Evolutionary conservation across 2,888 invertebrate genomes (phyloP).

Genomic region (Standfussiana lucernea): DNA sequence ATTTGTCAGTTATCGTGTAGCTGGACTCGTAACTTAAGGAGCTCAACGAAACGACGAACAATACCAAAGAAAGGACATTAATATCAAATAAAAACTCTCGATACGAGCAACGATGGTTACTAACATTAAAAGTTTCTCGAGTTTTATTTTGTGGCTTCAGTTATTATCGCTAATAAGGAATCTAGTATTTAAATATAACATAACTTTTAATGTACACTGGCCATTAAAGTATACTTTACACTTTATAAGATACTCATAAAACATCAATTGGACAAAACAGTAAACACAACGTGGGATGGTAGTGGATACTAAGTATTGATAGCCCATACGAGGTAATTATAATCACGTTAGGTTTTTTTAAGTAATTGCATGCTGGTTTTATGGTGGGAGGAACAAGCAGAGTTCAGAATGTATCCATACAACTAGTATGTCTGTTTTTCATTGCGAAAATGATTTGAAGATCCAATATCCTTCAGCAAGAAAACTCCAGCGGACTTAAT

Average conservation of each 20-base stretch:
- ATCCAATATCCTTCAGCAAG: background rate
- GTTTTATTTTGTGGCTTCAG: constrained; percentile 47
- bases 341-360: constrained; percentile 6
- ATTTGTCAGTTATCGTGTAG: no score
- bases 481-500: background rate
- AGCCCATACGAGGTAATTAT: constrained; percentile 25
- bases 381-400: background rate
- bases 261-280: constrained; percentile 39
- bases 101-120: constrained; percentile 20
- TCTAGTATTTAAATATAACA: constrained; percentile 49
- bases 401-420: background rate
- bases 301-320: constrained; percentile 26
- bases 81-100: constrained; percentile 20
- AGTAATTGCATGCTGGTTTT: constrained; percentile 22
- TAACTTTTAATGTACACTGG: constrained; percentile 30
- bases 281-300: constrained; percentile 11
- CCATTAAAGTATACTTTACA: constrained; percentile 34
- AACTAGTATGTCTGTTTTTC: background rate
- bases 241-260: constrained; percentile 50
- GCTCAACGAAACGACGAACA: no score
- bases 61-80: no score
- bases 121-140: constrained; percentile 28
- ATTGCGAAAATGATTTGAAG: background rate
- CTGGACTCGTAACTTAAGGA: no score
- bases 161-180: constrained; percentile 57